Base-by-base conservation (phyloP, 1,140 invertebrate species). In the Choristoneura fumiferana region DNA sequence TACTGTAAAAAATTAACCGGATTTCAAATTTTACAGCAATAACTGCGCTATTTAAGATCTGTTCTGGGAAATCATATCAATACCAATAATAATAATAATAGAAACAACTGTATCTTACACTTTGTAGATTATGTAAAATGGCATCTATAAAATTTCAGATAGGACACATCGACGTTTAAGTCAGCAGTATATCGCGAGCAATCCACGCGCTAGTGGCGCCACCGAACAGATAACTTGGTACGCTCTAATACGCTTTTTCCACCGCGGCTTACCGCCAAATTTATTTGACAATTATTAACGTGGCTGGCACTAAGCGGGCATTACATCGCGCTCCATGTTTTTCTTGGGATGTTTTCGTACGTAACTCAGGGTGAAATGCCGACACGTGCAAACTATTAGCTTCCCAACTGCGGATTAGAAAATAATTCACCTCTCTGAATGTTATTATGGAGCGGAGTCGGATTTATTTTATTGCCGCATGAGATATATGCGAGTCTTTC, bases 241-340 rank as follows among this genome's bases (percentile, higher is more conserved):
- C 22, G 22, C 22, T 6, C 71, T 80, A 67, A 70, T 78, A 72
- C 77, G 74, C 70, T 82, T 86, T 84, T 84, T 84, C 79, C 65
- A 60, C 33, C 56, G 39, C 66, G 63, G 74, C 67, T 70, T 70
- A 71, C 67, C 58, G 53, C 69, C 66, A 64, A 87, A 89, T 89
- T 89, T 89, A 89, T 89, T 87, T 84, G 84, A 87, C 84, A 87
- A 87, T 89, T 87, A 89, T 87, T 83, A 84, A 87, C 78, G 82
- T 84, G 82, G 83, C 78, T 17, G 79, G 81, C 76, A 86, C 86
- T 88, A 85, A 79, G 77, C 72, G 63, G 54, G 80, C 78, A 81
- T 87, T 87, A 87, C 68, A 61, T 64, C 65, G 65, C 60, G 57
- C 60, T 62, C 79, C 78, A 85, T 88, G 85, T 84, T 86, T 88